Evolutionary conservation across 2,888 invertebrate genomes (phyloP), one percentile per base, ranked within the genome.

Genomic region (Xestobium rufovillosum): DNA sequence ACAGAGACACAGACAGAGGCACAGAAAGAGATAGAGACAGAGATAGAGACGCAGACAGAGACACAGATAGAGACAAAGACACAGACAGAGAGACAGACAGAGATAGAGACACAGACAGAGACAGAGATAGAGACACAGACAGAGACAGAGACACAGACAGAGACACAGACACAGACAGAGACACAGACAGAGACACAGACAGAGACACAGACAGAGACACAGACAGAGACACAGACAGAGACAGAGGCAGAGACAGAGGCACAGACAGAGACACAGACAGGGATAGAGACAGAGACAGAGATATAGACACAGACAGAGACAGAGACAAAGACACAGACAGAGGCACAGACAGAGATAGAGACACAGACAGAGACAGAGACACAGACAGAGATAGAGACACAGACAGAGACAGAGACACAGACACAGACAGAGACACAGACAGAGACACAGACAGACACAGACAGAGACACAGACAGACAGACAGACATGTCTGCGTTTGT

Each of bases 391-490:
- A 8, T 11, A 27, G 28, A 27, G 28, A 27, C 8, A 27, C 9
- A 27, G 6, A 27, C 8, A 27, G 28, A 27, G 4, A 27, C 8
- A 27, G 8, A 27, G 4, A 27, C 8, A 27, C 9, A 27, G 11
- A 10, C 8, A 10, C 9, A 27, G 28, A 27, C 28, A 27, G 28
- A 27, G 28, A 10, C 11, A 27, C n/a, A 27, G 10, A 10, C 11
- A 10, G 28, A 27, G 28, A 11, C 11, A 27, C n/a, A 27, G 28
- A 27, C 28, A 27, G 28, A 27, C n/a, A 27, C 28, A 27, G 28
- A 27, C n/a, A 27, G n/a, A n/a, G n/a, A n/a, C n/a, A n/a, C n/a
- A n/a, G n/a, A n/a, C n/a, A n/a, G n/a, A n/a, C n/a, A n/a, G n/a
- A n/a, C n/a, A n/a, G 23, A 8, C n/a, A 8, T 23, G 23, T 6